phyloP scores from a whole-genome alignment of 1,140 invertebrate genomes.

The Scaptomyza hsui region DNA sequence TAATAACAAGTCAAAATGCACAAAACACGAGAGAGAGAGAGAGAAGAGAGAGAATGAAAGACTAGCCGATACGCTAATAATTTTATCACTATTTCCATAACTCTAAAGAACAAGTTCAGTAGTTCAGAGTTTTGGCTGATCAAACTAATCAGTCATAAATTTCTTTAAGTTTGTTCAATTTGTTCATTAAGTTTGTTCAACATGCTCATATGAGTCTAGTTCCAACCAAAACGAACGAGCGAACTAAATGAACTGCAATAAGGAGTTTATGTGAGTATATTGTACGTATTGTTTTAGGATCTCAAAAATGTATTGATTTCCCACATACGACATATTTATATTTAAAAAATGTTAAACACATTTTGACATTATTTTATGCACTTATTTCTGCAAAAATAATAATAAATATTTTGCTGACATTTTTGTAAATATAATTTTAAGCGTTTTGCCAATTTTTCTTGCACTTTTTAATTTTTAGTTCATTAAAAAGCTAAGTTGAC shows the following conservation, averaged over 20 bases:
- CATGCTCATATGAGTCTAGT: too few relatives aligned
- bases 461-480: constrained; percentile 27
- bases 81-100: too few relatives aligned
- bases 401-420: constrained; percentile 26
- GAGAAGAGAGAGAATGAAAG: neutral
- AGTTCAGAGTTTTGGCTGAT: too few relatives aligned
- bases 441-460: constrained; percentile 3
- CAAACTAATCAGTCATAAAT: too few relatives aligned
- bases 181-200: too few relatives aligned
- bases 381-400: neutral
- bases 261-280: too few relatives aligned
- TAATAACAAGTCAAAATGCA: constrained; percentile 39
- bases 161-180: too few relatives aligned
- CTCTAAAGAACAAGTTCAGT: too few relatives aligned
- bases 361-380: constrained; percentile 16
- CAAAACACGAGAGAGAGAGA: neutral
- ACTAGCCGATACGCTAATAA: neutral
- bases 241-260: too few relatives aligned
- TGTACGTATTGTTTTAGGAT: too few relatives aligned
- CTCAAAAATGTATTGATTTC: too few relatives aligned
- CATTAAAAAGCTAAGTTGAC: constrained; percentile 66
- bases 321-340: neutral
- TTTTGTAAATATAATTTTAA: neutral
- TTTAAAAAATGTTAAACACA: constrained; percentile 19
- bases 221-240: too few relatives aligned